A percentile compares a stretch with the other conserved stretches of the same genome.
Evolutionary conservation across 2,797 vertebrate genomes (phyloP).

Genomic region (Anas flavirostris): DNA sequence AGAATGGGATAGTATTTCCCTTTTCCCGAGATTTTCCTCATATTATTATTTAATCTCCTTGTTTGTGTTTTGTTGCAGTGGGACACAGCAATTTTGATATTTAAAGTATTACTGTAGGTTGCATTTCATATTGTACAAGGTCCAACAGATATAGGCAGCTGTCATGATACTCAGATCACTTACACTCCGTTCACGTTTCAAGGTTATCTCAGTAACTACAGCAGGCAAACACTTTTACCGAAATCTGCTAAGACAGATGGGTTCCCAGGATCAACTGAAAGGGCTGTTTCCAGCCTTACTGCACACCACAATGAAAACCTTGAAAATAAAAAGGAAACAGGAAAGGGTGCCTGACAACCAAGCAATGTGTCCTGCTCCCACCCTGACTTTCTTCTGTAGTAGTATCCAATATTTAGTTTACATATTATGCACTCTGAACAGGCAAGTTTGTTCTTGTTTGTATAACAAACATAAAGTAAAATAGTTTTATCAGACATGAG

Average conservation of each 20-base stretch:
- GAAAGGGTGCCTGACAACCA: background rate
- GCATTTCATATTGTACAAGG: background rate
- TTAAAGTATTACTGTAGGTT: background rate
- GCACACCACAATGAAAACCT: background rate
- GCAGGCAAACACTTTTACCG: background rate
- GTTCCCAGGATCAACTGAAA: background rate
- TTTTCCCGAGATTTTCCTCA: background rate
- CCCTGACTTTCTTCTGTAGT: background rate
- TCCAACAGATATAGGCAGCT: background rate
- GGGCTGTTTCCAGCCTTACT: accelerated
- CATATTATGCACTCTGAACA: background rate
- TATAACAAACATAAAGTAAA: no score
- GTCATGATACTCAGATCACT: background rate
- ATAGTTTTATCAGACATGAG: background rate
- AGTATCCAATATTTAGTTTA: background rate
- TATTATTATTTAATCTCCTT: background rate
- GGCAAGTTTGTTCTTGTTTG: background rate
- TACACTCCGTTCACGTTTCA: background rate
- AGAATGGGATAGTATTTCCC: background rate
- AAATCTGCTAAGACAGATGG: background rate
- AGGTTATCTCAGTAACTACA: background rate
- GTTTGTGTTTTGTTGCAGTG: background rate
- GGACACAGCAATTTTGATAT: background rate
- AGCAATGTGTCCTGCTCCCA: background rate
- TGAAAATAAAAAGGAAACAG: background rate